Evolutionary conservation across 2,888 invertebrate species (phyloP), one percentile per base, ranked within the genome.

Genomic region (Netelia inedita): DNA sequence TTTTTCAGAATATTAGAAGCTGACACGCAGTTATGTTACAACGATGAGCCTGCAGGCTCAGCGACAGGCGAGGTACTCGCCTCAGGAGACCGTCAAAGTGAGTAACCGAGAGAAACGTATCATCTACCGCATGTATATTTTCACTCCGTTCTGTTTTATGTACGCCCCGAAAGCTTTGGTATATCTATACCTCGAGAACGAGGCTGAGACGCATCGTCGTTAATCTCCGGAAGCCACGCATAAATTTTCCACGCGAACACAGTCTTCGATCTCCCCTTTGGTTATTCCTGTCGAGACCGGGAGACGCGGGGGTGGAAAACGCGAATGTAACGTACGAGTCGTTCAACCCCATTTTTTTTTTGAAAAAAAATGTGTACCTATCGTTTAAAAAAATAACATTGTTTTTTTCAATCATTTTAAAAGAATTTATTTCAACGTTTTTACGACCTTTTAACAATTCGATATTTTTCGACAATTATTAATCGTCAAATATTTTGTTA

Each of bases 11-110:
- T 88, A 87, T 73, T 86, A 28, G 23, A 83, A 87, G 59, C 86
- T 69, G 80, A 68, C 73, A 65, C 61, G 88, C 88, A 89, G 91
- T 88, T 87, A 92, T 92, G 92, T 87, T 88, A 88, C 88, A 89
- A 89, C 90, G 89, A 92, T 92, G 92, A 92, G 91, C 90, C 89
- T 91, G 87, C 92, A 92, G 89, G 88, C 89, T 87, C 90, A 89
- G 82, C 92, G 92, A 85, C 85, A 91, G 86, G 85, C 91, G 89
- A 91, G 91, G 91, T 91, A 89, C 88, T 90, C 92, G 87, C 92
- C 92, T 87, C 92, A 92, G 89, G 92, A 92, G 89, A 92, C 92
- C 87, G 84, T 92, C 68, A 92, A 92, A 89, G 92, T 92, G 85
- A 91, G 90, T 85, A 75, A 82, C 71, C 43, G 68, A 59, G 69